Conservation (phyloP, 2,888 invertebrate species). For the Ptychoptera albimana region DNA sequence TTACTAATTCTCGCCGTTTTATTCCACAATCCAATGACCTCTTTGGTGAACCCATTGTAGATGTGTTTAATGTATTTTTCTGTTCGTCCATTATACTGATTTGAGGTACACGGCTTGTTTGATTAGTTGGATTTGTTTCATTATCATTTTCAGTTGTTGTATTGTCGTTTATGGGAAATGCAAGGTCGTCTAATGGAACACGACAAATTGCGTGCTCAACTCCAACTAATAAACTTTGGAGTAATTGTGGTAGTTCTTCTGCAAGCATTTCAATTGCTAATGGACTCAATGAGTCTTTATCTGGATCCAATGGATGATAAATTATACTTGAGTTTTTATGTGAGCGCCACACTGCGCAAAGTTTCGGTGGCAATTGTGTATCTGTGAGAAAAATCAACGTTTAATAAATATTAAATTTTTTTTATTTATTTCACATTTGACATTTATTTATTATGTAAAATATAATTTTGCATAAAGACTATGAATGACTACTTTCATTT, state of each 20-base stretch:
- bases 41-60: slow-evolving; percentile 24
- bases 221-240: slow-evolving; percentile 47
- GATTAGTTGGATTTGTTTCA: slow-evolving; percentile 5
- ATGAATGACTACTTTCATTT: no score
- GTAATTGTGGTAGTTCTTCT: slow-evolving; percentile 42
- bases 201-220: slow-evolving; percentile 53
- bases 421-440: background rate
- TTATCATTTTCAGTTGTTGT: slow-evolving; percentile 1
- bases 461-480: slow-evolving; percentile 16
- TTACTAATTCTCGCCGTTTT: slow-evolving; percentile 31
- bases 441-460: slow-evolving; percentile 7
- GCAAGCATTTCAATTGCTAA: slow-evolving; percentile 28
- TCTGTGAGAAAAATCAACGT: background rate
- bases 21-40: slow-evolving; percentile 28
- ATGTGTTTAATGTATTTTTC: background rate
- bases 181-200: slow-evolving; percentile 46
- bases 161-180: slow-evolving; percentile 40
- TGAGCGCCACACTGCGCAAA: slow-evolving; percentile 26
- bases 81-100: slow-evolving; percentile 17
- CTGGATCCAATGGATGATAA: slow-evolving; percentile 24
- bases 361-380: slow-evolving; percentile 11
- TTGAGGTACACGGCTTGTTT: slow-evolving; percentile 24
- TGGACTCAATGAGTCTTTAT: slow-evolving; percentile 21
- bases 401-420: background rate
- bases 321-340: slow-evolving; percentile 17